Conservation (phyloP, 2,113 vertebrate genomes). For the Numida meleagris region DNA sequence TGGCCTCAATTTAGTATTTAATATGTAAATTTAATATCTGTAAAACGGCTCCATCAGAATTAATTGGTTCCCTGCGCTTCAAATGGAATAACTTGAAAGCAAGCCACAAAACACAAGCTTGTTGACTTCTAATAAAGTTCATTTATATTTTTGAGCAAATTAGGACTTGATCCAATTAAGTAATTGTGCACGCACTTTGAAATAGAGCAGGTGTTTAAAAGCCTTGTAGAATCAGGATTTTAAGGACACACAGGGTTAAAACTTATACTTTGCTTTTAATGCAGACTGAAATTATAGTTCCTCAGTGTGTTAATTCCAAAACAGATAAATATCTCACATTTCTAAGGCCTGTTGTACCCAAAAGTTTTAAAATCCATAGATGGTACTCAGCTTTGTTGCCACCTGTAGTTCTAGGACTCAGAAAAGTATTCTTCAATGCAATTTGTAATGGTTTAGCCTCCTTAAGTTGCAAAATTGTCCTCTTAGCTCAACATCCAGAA, state of each 20-base stretch:
- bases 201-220: background rate
- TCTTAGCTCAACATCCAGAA: background rate
- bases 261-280: background rate
- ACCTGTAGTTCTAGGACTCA: background rate
- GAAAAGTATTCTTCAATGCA: background rate
- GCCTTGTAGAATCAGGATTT: background rate
- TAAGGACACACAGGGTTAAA: background rate
- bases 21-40: slow-evolving; percentile 46
- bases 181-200: background rate
- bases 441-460: background rate
- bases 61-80: slow-evolving; percentile 31
- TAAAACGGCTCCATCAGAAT: background rate
- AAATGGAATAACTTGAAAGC: slow-evolving; percentile 46
- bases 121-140: slow-evolving; percentile 30
- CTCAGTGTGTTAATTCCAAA: background rate
- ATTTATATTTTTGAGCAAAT: background rate
- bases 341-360: background rate
- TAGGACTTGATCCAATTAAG: slow-evolving; percentile 1
- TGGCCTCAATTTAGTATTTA: slow-evolving; percentile 5
- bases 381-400: background rate
- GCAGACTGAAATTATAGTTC: background rate
- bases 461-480: background rate
- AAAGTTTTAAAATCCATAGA: background rate
- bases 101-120: background rate
- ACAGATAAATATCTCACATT: background rate